Percentiles rank a stretch among this genome's conserved stretches.
Evolutionary conservation across 2,797 vertebrate genomes (phyloP).

Genomic region (Typhlichthys subterraneus): DNA sequence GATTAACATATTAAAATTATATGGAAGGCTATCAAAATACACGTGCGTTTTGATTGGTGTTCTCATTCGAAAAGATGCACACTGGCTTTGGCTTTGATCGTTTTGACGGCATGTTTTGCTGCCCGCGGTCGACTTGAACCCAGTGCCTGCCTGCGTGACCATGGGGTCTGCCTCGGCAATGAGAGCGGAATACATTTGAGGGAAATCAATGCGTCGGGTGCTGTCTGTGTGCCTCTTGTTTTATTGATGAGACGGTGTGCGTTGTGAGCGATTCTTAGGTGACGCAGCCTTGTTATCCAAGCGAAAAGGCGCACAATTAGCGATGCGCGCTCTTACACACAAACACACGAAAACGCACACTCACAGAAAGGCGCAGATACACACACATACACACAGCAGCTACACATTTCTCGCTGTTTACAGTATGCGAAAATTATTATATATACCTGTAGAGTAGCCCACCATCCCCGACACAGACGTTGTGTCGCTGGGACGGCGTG

Average conservation of each 20-base stretch:
- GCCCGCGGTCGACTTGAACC: no score
- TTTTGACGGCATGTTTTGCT: no score
- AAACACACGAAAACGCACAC: background rate
- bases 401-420: background rate
- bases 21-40: no score
- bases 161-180: background rate
- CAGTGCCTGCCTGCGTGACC: background rate
- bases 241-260: background rate
- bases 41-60: no score
- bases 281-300: background rate
- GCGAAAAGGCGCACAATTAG: background rate
- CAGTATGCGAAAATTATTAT: background rate
- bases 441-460: background rate
- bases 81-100: no score
- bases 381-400: background rate
- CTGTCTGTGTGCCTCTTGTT: background rate
- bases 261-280: background rate
- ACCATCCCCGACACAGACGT: background rate
- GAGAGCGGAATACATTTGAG: background rate
- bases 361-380: background rate
- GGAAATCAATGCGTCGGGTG: background rate
- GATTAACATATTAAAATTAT: no score
- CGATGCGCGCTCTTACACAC: background rate
- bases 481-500: no score
- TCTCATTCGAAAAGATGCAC: no score